These are phyloP conservation scores for Simalia tracyae DNA, from an alignment of 2,797 vertebrate species.

Conservation along the genomic window DNA sequence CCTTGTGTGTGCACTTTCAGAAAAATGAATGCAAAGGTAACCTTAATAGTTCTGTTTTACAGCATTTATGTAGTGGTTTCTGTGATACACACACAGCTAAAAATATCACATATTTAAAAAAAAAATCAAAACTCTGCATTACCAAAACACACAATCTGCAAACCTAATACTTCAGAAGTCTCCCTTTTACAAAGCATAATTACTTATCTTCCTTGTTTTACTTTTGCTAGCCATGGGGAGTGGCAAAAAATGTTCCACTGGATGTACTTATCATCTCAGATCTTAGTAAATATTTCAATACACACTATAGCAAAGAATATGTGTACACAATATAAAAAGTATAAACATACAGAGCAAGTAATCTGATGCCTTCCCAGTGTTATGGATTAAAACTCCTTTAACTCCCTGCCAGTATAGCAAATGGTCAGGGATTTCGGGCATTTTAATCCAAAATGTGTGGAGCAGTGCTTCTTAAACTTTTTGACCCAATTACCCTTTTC, in stretches of 20 bases:
- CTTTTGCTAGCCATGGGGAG: background rate
- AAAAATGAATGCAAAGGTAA: background rate
- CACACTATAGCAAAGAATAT: background rate
- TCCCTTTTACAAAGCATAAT: background rate
- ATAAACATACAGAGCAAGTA: background rate
- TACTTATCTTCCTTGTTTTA: background rate
- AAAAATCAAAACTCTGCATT: background rate
- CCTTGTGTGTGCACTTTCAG: background rate
- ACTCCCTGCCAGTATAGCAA: background rate
- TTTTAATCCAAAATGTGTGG: background rate
- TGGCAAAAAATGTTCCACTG: background rate
- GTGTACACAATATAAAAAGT: background rate
- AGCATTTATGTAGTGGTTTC: background rate
- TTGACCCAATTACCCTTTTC: background rate
- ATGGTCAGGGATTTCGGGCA: background rate
- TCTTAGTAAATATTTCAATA: background rate
- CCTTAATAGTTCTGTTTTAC: background rate
- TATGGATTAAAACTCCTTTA: background rate
- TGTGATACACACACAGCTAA: background rate
- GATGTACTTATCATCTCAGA: background rate
- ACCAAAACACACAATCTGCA: background rate
- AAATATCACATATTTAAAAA: background rate
- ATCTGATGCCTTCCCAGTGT: background rate
- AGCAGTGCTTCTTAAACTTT: background rate
- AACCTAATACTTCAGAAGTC: background rate